phyloP scores from a whole-genome alignment of 1,140 invertebrate species.

The Drusus annulatus region DNA sequence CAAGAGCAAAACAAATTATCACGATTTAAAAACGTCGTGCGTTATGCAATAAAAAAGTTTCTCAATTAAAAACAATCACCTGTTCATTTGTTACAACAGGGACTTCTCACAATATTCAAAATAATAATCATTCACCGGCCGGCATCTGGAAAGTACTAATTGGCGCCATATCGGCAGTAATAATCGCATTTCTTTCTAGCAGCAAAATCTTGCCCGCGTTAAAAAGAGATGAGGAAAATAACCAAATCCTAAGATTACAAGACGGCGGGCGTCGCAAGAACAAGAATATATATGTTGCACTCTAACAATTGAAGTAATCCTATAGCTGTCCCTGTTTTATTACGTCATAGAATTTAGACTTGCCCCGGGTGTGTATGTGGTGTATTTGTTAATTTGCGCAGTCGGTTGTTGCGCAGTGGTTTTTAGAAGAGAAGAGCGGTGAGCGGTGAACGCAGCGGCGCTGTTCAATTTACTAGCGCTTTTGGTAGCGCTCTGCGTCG shows the following conservation, averaged over 20 bases:
- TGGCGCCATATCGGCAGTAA: not conserved
- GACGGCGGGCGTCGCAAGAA: not conserved
- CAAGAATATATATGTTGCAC: constrained; percentile 33
- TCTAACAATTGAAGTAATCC: constrained; percentile 41
- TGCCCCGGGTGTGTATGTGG: constrained; percentile 43
- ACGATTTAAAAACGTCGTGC: too few species aligned
- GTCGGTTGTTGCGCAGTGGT: constrained; percentile 54
- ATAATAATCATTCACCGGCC: constrained; percentile 34
- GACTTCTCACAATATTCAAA: constrained; percentile 19
- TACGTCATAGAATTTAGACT: constrained; percentile 45
- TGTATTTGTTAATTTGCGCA: constrained; percentile 54
- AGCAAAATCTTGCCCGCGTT: not conserved
- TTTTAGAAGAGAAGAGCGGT: constrained; percentile 43
- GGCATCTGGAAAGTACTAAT: constrained; percentile 8
- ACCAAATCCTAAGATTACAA: constrained; percentile 33
- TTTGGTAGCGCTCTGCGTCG: constrained; percentile 42
- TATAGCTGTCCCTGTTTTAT: constrained; percentile 50
- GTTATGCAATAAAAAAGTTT: not conserved
- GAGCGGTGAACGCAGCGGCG: constrained; percentile 31
- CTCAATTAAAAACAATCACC: not conserved
- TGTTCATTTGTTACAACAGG: not conserved
- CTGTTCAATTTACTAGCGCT: too few species aligned
- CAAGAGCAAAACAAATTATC: too few species aligned
- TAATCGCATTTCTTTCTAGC: constrained; percentile 6
- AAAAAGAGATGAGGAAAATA: constrained; percentile 34